Percentiles rank a stretch among this genome's conserved stretches.
phyloP scores from a whole-genome alignment of 2,888 invertebrate species.

The Pemphredon lugubris region DNA sequence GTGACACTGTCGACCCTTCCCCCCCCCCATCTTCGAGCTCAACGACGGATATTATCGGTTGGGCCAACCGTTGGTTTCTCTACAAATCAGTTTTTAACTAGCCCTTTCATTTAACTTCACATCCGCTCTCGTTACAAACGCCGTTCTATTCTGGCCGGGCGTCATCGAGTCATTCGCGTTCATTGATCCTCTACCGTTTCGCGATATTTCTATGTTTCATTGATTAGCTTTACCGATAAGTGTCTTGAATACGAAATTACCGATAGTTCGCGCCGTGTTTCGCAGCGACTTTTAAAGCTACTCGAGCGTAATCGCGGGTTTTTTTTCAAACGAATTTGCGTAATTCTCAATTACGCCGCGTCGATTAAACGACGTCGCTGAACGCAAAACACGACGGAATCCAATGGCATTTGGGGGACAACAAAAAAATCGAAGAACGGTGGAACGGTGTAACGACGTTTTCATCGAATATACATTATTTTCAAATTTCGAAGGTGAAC shows the following conservation, averaged over 20 bases:
- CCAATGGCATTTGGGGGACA: too few species aligned
- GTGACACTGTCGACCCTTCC: slow-evolving; percentile 59
- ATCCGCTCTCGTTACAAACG: slow-evolving; percentile 17
- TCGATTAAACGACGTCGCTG: too few species aligned
- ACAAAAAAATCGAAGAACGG: too few species aligned
- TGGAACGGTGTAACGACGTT: too few species aligned
- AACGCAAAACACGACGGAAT: too few species aligned
- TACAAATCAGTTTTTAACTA: slow-evolving; percentile 28
- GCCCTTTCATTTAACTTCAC: slow-evolving; percentile 50
- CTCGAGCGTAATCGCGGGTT: too few species aligned
- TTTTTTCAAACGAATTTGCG: too few species aligned
- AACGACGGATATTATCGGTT: slow-evolving; percentile 64
- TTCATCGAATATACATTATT: not conserved
- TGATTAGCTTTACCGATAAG: too few species aligned
- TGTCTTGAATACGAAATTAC: too few species aligned
- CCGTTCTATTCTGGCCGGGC: slow-evolving; percentile 33
- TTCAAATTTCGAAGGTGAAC: not conserved
- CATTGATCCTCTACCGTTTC: slow-evolving; percentile 36
- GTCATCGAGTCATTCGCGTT: slow-evolving; percentile 56
- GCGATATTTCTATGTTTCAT: slow-evolving; percentile 38
- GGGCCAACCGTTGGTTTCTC: slow-evolving; percentile 40
- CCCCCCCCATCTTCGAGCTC: slow-evolving; percentile 59
- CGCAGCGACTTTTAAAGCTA: too few species aligned
- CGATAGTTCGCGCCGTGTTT: too few species aligned
- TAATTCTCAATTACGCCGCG: too few species aligned